A percentile compares a stretch with the other conserved stretches of the same genome.
Conservation (phyloP, 2,888 invertebrate genomes). For the Agrenia bidenticulata region DNA sequence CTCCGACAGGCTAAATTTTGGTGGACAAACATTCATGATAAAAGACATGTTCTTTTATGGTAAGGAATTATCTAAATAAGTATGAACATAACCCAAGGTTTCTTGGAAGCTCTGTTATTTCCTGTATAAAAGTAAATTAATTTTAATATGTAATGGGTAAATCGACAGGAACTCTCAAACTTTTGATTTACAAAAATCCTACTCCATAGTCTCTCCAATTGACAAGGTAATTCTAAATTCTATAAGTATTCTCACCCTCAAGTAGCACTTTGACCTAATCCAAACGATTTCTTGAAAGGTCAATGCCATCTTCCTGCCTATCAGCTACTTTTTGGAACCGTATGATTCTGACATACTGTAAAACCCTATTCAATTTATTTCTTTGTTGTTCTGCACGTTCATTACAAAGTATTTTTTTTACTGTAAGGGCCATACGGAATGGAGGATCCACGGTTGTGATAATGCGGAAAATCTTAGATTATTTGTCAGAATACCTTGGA, state of each 20-base stretch:
- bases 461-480: constrained; percentile 2
- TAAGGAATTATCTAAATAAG: neutral
- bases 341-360: constrained; percentile 15
- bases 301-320: constrained; percentile 27
- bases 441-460: constrained; percentile 2
- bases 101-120: too few species aligned
- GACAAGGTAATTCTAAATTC: too few species aligned
- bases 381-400: too few species aligned
- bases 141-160: neutral
- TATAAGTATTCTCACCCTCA: too few species aligned
- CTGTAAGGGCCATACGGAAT: constrained; percentile 8
- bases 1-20: neutral
- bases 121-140: constrained; percentile 2
- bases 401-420: too few species aligned
- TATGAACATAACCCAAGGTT: too few species aligned
- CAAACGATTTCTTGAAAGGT: too few species aligned
- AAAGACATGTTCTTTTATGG: neutral
- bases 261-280: too few species aligned
- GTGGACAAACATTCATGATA: neutral
- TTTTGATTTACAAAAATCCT: neutral
- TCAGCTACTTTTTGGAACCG: constrained; percentile 18
- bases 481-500: neutral
- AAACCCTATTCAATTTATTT: neutral
- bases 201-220: neutral
- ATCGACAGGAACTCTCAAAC: neutral